phyloP scores from a whole-genome alignment of 2,888 invertebrate species.

The Epinotia bilunana region DNA sequence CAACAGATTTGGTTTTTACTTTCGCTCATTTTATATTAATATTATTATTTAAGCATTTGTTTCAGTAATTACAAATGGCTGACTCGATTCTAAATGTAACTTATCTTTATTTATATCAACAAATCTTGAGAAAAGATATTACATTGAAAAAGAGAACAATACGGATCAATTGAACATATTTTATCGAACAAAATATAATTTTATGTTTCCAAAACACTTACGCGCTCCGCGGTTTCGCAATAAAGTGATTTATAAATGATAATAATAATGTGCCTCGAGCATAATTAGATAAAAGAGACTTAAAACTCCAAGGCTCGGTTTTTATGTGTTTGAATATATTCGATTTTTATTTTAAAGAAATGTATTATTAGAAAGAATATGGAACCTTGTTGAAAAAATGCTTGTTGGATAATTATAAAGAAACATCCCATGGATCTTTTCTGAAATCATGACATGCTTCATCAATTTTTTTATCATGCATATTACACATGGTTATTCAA shows the following conservation, averaged over 20 bases:
- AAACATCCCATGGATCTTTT: too few species aligned
- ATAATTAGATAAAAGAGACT: conserved; percentile 22
- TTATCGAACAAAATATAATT: not conserved
- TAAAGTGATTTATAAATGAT: conserved; percentile 13
- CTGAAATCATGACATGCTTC: too few species aligned
- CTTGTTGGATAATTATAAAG: too few species aligned
- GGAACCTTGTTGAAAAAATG: too few species aligned
- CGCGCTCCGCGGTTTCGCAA: conserved; percentile 15
- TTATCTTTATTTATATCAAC: too few species aligned
- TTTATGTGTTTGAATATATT: not conserved
- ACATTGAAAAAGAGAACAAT: too few species aligned
- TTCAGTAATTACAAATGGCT: not conserved
- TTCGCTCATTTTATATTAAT: not conserved
- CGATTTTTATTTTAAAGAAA: too few species aligned
- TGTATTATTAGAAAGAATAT: too few species aligned
- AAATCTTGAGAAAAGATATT: too few species aligned
- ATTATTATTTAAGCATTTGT: not conserved
- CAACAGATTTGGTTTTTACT: conserved; percentile 1
- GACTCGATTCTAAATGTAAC: not conserved
- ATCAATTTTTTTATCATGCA: too few species aligned
- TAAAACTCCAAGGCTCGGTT: not conserved
- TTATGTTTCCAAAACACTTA: conserved; percentile 17
- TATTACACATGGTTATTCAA: too few species aligned
- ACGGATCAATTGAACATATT: not conserved
- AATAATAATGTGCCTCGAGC: conserved; percentile 18